Conservation (phyloP, 2,888 invertebrate species). For the Malacosoma neustria region DNA sequence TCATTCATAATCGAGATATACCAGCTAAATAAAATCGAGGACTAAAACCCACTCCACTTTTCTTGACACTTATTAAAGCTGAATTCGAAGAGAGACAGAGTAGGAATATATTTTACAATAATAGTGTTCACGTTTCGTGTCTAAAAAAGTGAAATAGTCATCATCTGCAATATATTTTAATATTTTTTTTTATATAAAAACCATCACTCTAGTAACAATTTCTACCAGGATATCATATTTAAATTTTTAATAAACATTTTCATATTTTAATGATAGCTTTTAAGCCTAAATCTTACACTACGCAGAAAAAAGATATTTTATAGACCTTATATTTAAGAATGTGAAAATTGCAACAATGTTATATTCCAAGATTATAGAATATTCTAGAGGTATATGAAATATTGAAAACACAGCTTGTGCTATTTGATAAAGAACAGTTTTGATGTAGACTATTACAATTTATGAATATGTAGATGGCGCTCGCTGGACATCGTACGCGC, state of each 20-base stretch:
- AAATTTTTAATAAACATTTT: constrained; percentile 60
- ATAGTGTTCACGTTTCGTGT: constrained; percentile 37
- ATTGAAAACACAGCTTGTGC: constrained; percentile 55
- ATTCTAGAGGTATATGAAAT: too few relatives aligned
- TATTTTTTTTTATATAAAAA: constrained; percentile 56
- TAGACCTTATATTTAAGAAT: too few relatives aligned
- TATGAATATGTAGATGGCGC: too few relatives aligned
- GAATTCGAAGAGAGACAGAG: constrained; percentile 22
- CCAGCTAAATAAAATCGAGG: constrained; percentile 53
- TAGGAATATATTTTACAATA: constrained; percentile 12
- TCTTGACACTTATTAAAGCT: constrained; percentile 43
- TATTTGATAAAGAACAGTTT: constrained; percentile 64
- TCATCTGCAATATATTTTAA: constrained; percentile 41
- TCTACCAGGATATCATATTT: constrained; percentile 61
- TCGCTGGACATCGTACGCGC: too few relatives aligned
- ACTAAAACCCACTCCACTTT: constrained; percentile 38
- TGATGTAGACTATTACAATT: too few relatives aligned
- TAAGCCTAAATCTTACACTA: constrained; percentile 65
- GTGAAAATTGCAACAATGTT: too few relatives aligned
- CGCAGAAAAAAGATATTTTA: constrained; percentile 54
- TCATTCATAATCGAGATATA: constrained; percentile 48
- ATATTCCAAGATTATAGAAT: too few relatives aligned
- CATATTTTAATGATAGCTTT: constrained; percentile 55
- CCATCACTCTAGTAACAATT: constrained; percentile 72
- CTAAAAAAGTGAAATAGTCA: constrained; percentile 35